phyloP scores from a whole-genome alignment of 2,797 vertebrate species.

The Novumbra hubbsi region DNA sequence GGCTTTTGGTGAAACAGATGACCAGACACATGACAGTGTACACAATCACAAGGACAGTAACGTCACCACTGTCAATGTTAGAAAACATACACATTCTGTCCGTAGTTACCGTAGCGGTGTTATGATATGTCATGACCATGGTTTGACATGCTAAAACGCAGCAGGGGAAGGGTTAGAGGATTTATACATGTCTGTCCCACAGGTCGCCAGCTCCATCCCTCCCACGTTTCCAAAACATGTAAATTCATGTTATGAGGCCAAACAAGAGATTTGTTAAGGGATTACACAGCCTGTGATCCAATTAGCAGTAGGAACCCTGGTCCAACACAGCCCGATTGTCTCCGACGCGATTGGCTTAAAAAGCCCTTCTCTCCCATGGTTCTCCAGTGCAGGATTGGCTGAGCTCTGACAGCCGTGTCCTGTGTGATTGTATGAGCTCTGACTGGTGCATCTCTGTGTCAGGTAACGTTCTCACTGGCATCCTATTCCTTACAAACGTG shows the following conservation, averaged over 20 bases:
- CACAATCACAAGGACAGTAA: no score
- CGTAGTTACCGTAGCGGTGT: no score
- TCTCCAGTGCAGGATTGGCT: no score
- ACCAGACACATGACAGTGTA: no score
- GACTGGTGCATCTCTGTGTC: no score
- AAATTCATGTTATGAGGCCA: conserved; percentile 15
- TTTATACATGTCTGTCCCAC: not conserved
- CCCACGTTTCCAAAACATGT: conserved; percentile 4
- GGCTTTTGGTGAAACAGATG: no score
- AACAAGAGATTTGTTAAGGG: not conserved
- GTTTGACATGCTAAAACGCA: no score
- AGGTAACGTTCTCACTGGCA: not conserved
- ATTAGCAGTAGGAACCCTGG: conserved; percentile 1
- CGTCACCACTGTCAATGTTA: no score
- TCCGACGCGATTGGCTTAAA: conserved; percentile 23
- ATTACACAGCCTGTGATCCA: not conserved
- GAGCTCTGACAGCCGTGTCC: no score
- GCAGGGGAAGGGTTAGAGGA: not conserved
- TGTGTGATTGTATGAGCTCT: no score
- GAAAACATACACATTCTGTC: no score
- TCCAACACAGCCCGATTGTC: conserved; percentile 21
- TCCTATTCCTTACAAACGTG: not conserved
- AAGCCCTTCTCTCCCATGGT: not conserved
- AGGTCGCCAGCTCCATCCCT: not conserved
- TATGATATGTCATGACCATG: no score